Evolutionary conservation across 2,113 vertebrate genomes (phyloP), one percentile per base, ranked within the genome.

Genomic region (Pleuronectes platessa): DNA sequence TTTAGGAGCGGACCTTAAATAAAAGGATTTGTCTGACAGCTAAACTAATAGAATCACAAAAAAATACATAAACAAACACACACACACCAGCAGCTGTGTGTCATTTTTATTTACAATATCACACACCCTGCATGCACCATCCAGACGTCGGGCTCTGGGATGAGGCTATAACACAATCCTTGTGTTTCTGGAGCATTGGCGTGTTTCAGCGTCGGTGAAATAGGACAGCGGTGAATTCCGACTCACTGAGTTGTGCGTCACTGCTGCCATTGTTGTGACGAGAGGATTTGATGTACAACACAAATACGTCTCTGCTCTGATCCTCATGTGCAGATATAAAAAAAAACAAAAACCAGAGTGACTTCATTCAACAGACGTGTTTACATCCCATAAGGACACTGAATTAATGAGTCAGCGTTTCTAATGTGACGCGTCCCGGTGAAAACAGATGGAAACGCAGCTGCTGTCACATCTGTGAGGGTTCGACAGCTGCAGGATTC

Each of bases 401-500:
- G 58, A 64, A 71, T 89, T 40, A 87, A 86, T 87, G 73, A 78
- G 59, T 85, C 20, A 13, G 49, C 17, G 13, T 2, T 20, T 51
- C 18, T 51, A 51, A 84, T 85, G 71, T 70, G 75, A 81, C 24
- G 81, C 0, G 4, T 78, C 71, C 59, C 70, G 61, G 62, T n/a
- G 21, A 51, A 82, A 72, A 75, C 78, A 71, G 73, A 84, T 45
- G 76, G 84, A 79, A 74, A 65, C 87, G 42, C 89, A 89, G 89
- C 90, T 89, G 90, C 79, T 51, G 84, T 86, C 83, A 89, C 89
- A 88, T 92, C 84, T 87, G 88, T 20, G 80, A n/a, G 23, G 72
- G 75, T 81, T 76, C 75, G 84, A 77, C 90, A 87, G 88, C 84
- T 88, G 89, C 84, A 80, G 23, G 23, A 79, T 86, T 74, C 83